A percentile compares a stretch with the other conserved stretches of the same genome.
phyloP scores from a whole-genome alignment of 2,888 invertebrate genomes.

The Globia sparganii region DNA sequence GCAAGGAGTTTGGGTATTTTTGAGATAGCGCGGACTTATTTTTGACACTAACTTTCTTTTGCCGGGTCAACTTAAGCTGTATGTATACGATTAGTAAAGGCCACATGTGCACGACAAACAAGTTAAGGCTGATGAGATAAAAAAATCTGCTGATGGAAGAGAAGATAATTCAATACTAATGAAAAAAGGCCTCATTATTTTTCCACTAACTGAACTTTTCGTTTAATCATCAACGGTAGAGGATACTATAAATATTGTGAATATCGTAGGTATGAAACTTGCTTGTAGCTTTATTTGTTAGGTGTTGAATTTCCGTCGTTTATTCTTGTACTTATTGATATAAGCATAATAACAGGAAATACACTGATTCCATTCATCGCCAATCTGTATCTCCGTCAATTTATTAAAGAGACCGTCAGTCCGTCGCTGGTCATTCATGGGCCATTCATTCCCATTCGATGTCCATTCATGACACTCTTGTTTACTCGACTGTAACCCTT shows the following conservation, averaged over 20 bases:
- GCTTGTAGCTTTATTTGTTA: not conserved
- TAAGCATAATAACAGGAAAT: constrained; percentile 6
- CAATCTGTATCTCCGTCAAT: constrained; percentile 15
- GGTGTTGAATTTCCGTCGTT: not conserved
- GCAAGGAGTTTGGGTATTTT: constrained; percentile 82
- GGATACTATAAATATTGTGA: not conserved
- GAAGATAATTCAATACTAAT: not conserved
- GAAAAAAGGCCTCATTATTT: not conserved
- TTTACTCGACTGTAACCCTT: constrained; percentile 29
- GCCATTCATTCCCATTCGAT: constrained; percentile 32
- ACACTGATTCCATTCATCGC: constrained; percentile 22
- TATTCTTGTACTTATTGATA: not conserved
- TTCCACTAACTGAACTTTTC: not conserved
- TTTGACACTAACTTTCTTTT: constrained; percentile 48
- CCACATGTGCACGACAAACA: not conserved
- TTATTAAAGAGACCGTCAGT: constrained; percentile 27
- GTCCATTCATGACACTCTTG: constrained; percentile 44
- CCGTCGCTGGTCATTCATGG: constrained; percentile 34
- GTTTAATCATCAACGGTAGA: not conserved
- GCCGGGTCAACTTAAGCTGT: constrained; percentile 24
- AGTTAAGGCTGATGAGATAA: not conserved
- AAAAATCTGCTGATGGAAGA: not conserved
- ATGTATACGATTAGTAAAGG: constrained; percentile 10
- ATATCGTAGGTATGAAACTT: not conserved
- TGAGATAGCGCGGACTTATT: constrained; percentile 65